A percentile compares a stretch with the other conserved stretches of the same genome.
These are phyloP conservation scores for Formicarius rufipectus DNA, from an alignment of 2,113 vertebrate genomes.

Conservation along the genomic window DNA sequence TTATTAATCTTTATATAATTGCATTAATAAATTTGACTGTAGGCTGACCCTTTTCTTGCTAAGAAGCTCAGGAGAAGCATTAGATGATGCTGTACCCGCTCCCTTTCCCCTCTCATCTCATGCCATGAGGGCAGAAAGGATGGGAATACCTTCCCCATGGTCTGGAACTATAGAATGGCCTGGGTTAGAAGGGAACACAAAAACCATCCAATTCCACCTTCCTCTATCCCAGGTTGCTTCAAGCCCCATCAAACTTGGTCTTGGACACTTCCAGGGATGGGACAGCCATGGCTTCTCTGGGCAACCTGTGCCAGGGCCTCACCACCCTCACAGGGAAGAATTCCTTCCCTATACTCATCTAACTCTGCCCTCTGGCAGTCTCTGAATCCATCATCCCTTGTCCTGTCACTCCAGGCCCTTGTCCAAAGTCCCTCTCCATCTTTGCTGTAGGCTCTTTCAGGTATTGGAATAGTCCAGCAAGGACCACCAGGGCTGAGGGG, in stretches of 20 bases:
- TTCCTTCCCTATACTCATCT: background rate
- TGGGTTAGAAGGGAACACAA: background rate
- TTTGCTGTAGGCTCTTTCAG: background rate
- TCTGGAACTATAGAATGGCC: background rate
- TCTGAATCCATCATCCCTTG: background rate
- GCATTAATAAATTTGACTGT: background rate
- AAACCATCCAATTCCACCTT: background rate
- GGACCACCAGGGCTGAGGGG: background rate
- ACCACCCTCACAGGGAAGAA: background rate
- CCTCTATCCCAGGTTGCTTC: background rate
- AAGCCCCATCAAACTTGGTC: background rate
- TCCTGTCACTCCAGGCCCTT: background rate
- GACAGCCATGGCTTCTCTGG: background rate
- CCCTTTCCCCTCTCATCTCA: background rate
- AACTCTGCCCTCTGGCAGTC: background rate
- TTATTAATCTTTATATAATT: background rate
- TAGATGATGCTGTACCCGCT: background rate
- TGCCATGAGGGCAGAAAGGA: rapidly evolving
- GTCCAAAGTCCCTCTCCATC: too few species aligned
- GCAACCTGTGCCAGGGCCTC: background rate
- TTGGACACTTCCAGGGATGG: background rate
- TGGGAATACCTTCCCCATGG: too few species aligned
- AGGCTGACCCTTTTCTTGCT: background rate
- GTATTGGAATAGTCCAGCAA: background rate
- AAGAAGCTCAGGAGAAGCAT: background rate